A percentile compares a stretch with the other conserved stretches of the same genome.
Evolutionary conservation across 2,113 vertebrate genomes (phyloP).

Genomic region (Ammospiza caudacuta): DNA sequence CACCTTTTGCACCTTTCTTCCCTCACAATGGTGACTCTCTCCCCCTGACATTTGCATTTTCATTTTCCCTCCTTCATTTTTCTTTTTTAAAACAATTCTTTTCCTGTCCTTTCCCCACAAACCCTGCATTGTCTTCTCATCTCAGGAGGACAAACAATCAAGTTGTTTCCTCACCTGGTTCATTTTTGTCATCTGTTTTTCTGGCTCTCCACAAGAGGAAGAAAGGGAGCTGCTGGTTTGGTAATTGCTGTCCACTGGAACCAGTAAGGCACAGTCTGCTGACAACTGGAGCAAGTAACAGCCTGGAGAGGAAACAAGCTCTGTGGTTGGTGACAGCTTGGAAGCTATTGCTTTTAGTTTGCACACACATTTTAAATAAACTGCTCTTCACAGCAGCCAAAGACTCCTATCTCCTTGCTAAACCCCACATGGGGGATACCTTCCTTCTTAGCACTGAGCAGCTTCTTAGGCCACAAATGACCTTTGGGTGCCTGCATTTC

Average conservation of each 20-base stretch:
- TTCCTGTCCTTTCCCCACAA: background rate
- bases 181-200: background rate
- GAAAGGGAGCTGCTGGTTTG: background rate
- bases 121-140: background rate
- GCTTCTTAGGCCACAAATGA: background rate
- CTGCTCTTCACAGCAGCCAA: background rate
- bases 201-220: background rate
- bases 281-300: background rate
- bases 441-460: background rate
- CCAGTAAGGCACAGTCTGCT: background rate
- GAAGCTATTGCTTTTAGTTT: background rate
- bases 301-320: background rate
- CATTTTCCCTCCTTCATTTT: background rate
- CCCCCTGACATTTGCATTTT: background rate
- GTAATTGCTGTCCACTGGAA: background rate
- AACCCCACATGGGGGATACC: rapidly evolving
- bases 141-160: background rate
- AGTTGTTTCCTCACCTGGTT: background rate
- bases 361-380: background rate
- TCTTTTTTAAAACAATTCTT: background rate
- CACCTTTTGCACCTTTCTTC: background rate
- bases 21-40: background rate
- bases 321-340: background rate
- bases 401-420: background rate
- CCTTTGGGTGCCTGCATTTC: background rate